phyloP scores from a whole-genome alignment of 2,113 vertebrate genomes.

The Microcebus murinus region DNA sequence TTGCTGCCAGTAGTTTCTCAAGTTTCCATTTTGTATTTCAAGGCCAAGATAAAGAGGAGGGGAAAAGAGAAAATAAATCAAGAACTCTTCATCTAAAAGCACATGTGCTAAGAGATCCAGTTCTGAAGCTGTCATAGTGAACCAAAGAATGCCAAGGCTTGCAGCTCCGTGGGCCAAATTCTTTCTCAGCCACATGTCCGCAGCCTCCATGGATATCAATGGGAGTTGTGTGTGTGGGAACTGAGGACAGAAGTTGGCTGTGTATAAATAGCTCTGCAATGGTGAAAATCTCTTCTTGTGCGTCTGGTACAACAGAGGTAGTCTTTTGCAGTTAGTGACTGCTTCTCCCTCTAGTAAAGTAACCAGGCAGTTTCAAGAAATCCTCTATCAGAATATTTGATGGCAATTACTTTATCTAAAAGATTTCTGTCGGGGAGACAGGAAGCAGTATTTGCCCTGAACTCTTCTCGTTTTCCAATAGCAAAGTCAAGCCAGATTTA shows the following conservation, averaged over 20 bases:
- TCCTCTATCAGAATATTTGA: conserved; percentile 24
- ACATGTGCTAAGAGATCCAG: background rate
- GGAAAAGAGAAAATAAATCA: background rate
- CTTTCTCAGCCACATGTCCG: conserved; percentile 70
- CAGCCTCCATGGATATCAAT: conserved; percentile 65
- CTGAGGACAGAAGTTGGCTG: conserved; percentile 78
- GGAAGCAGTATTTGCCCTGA: background rate
- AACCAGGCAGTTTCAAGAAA: conserved; percentile 56
- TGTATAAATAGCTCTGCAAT: conserved; percentile 75
- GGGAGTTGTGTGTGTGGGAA: conserved; percentile 72
- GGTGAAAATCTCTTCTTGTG: conserved; percentile 77
- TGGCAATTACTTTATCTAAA: conserved; percentile 2
- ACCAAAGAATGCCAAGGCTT: conserved; percentile 57
- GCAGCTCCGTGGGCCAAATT: conserved; percentile 48
- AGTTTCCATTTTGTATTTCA: conserved; percentile 41
- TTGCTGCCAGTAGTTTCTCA: background rate
- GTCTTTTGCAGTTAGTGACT: conserved; percentile 76
- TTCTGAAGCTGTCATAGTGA: conserved; percentile 52
- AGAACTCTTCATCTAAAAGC: conserved; percentile 4
- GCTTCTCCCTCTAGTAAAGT: conserved; percentile 48
- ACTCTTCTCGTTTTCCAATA: background rate
- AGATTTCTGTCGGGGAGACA: background rate
- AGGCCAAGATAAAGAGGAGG: background rate
- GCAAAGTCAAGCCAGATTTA: conserved; percentile 17
- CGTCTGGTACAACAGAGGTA: conserved; percentile 77